Evolutionary conservation across 2,113 vertebrate species (phyloP).

Genomic region (Chunga burmeisteri): DNA sequence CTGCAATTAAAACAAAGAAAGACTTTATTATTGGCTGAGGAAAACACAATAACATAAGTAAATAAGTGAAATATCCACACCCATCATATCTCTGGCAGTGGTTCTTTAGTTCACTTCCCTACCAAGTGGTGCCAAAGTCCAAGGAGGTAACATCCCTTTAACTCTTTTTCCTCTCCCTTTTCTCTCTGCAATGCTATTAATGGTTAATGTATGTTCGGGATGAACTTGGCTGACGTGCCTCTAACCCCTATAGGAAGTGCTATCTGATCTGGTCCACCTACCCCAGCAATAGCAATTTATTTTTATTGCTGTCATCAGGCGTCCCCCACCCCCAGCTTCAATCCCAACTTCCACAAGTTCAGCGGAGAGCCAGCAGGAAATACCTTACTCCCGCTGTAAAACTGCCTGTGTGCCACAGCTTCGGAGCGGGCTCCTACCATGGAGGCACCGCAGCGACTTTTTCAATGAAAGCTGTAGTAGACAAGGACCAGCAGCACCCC

Average conservation of each 20-base stretch:
- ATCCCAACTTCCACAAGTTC: background rate
- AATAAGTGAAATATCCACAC: constrained; percentile 49
- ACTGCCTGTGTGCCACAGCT: background rate
- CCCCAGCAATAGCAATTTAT: background rate
- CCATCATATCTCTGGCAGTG: constrained; percentile 15
- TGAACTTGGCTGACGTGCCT: background rate
- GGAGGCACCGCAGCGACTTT: background rate
- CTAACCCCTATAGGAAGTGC: background rate
- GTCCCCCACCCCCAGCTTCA: background rate
- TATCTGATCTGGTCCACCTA: constrained; percentile 9
- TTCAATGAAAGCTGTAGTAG: background rate
- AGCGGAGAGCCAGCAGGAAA: background rate
- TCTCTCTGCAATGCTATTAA: background rate
- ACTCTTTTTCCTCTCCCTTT: background rate
- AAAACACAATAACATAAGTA: constrained; percentile 27
- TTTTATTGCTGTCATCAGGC: constrained; percentile 6
- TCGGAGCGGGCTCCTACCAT: background rate
- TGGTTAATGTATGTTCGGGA: background rate
- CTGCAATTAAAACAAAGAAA: constrained; percentile 13
- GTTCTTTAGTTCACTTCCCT: constrained; percentile 17
- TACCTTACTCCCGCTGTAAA: background rate
- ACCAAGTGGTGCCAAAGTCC: background rate
- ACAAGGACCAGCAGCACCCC: background rate
- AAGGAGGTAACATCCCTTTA: constrained; percentile 16
- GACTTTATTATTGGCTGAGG: background rate